Evolutionary conservation across 2,797 vertebrate genomes (phyloP), one percentile per base, ranked within the genome.

Genomic region (Phalanger gymnotis): DNA sequence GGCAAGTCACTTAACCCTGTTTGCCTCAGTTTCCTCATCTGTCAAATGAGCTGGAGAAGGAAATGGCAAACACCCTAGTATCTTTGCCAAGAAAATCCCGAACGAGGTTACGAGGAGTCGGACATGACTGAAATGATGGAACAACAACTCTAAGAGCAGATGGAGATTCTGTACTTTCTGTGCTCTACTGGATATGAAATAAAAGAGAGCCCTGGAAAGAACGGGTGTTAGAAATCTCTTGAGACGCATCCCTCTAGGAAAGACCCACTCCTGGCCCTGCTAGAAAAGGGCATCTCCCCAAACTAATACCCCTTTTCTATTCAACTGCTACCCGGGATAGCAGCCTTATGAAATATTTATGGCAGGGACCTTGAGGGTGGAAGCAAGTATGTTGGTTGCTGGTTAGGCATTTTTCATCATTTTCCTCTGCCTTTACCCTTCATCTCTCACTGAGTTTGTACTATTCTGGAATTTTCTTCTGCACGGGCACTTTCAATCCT

Each of bases 271-370:
- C 31, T 90, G 9, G 12, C 52, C 56, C 54, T 53, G 28, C 7
- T 53, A 0, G 0, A 10, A 91, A 61, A 93, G n/a, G 22, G 52
- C 55, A 31, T 51, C 87, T 52, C 30, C 90, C 61, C 55, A 92
- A 95, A 95, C 93, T 91, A 90, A 73, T 95, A 92, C 5, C 40
- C 34, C 31, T 27, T 91, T 96, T 90, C 92, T 96, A 93, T 92
- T 91, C 28, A 34, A 92, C 92, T 55, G 52, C 34, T 56, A 31
- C 54, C 10, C 0, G 25, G 81, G 58, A 53, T 25, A 27, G 51
- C 16, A 3, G 89, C 91, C 30, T 73, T 0, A 40, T 95, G 96
- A 97, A 95, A 56, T 94, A 90, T 96, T 96, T 51, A 91, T 90
- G 93, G 56, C 40, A 40, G 93, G 9, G 66, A 22, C 73, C 73